phyloP scores from a whole-genome alignment of 2,113 vertebrate genomes.

The Brevimyrus niger region DNA sequence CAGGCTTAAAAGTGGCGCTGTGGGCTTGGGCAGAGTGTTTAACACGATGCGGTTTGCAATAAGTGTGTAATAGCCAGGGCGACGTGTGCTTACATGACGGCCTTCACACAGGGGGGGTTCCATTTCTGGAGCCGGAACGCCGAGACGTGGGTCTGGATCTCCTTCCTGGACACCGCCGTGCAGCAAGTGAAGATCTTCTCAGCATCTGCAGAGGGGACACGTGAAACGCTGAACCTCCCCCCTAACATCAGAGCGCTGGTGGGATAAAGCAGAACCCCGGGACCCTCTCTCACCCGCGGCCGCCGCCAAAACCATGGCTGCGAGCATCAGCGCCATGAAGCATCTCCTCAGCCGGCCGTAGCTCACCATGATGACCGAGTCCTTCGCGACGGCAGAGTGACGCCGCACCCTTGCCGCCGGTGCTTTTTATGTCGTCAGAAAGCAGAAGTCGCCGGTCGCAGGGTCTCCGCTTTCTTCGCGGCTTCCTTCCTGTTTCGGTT shows the following conservation, averaged over 20 bases:
- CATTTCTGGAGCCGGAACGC: slow-evolving; percentile 6
- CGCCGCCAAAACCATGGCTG: background rate
- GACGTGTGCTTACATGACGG: slow-evolving; percentile 12
- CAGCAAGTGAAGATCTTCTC: slow-evolving; percentile 9
- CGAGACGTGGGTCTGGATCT: slow-evolving; percentile 4
- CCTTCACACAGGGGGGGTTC: slow-evolving; percentile 16
- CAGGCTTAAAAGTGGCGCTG: background rate
- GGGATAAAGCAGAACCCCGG: background rate
- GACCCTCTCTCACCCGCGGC: background rate
- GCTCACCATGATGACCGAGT: background rate
- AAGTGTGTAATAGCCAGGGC: background rate
- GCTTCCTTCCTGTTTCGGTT: background rate
- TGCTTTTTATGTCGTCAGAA: background rate
- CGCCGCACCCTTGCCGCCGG: background rate
- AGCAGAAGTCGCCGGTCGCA: background rate
- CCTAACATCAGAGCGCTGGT: background rate
- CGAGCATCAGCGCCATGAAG: background rate
- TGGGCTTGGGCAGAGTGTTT: background rate
- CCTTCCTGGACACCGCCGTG: background rate
- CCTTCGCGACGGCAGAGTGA: background rate
- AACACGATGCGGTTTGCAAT: background rate
- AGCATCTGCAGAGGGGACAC: background rate
- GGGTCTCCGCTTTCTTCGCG: background rate
- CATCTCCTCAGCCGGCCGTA: background rate
- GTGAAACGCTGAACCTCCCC: background rate